A percentile compares a stretch with the other conserved stretches of the same genome.
phyloP scores from a whole-genome alignment of 2,888 invertebrate genomes.

The Ashinkailepas kermadecensis region DNA sequence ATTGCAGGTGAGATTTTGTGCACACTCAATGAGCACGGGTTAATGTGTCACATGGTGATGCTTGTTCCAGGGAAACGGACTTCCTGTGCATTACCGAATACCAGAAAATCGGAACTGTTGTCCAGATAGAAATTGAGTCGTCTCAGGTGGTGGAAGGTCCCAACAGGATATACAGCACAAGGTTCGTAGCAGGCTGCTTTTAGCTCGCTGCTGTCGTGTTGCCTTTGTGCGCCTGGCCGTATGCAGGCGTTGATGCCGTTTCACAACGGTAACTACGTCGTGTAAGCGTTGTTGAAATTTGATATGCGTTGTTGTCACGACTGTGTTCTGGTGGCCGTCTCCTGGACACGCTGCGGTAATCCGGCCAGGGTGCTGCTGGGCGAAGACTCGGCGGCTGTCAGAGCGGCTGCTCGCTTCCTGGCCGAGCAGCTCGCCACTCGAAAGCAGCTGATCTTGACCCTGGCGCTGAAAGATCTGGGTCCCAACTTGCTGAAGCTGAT shows the following conservation, averaged over 20 bases:
- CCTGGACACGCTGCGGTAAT: no score
- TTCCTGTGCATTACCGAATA: conserved; percentile 9
- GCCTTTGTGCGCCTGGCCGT: no score
- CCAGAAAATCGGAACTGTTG: neutral
- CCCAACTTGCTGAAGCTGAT: neutral
- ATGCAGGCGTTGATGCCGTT: no score
- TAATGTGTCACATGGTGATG: neutral
- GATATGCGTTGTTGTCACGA: no score
- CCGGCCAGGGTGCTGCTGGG: conserved; percentile 32
- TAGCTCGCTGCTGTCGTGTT: no score
- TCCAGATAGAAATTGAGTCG: neutral
- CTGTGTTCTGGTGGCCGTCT: no score
- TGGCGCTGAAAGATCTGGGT: conserved; percentile 26
- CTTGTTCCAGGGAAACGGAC: neutral
- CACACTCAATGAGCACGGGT: no score
- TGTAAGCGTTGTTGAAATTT: no score
- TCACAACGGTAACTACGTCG: no score
- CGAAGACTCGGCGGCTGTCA: conserved; percentile 28
- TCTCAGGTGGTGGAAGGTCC: conserved; percentile 8
- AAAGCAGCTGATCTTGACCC: conserved; percentile 30
- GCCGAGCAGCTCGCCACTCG: conserved; percentile 30
- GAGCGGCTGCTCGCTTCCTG: conserved; percentile 29
- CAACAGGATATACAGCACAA: neutral
- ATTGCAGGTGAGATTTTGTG: no score
- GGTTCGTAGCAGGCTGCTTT: neutral